A percentile compares a stretch with the other conserved stretches of the same genome.
These are phyloP conservation scores for Cygnus buccinator DNA, from an alignment of 2,113 vertebrate genomes.

Conservation along the genomic window DNA sequence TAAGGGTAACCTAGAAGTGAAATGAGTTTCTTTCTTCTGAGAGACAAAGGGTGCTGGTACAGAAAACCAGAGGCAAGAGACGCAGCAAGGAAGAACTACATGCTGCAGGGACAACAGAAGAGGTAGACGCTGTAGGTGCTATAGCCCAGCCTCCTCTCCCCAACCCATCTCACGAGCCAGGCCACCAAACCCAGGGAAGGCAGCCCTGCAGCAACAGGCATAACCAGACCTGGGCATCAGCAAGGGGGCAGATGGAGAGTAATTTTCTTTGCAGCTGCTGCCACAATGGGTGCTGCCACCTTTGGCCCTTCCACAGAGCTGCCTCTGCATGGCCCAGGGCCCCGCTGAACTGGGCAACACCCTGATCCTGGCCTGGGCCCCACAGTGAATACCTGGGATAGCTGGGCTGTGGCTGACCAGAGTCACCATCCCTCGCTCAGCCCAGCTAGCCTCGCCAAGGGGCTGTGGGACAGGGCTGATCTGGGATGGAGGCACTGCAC, in stretches of 20 bases:
- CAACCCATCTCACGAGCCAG: rapidly evolving
- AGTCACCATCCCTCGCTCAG: not conserved
- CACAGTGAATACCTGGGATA: not conserved
- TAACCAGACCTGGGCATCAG: not conserved
- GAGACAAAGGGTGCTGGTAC: not conserved
- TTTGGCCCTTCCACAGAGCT: not conserved
- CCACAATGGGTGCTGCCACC: rapidly evolving
- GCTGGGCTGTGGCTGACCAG: rapidly evolving
- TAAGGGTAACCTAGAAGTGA: not conserved
- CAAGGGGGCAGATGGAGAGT: rapidly evolving
- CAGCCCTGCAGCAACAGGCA: rapidly evolving
- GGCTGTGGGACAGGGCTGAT: not conserved
- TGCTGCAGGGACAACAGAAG: not conserved
- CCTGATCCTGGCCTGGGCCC: too few relatives aligned
- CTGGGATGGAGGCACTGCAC: not conserved
- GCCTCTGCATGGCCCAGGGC: not conserved
- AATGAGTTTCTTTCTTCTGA: not conserved
- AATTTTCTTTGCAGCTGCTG: not conserved
- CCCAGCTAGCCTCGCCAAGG: not conserved
- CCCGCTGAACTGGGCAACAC: rapidly evolving
- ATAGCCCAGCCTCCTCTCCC: not conserved
- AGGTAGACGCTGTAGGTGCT: not conserved
- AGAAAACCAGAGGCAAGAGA: not conserved
- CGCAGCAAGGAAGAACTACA: not conserved
- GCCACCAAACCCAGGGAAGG: not conserved